Evolutionary conservation across 2,888 invertebrate species (phyloP), one percentile per base, ranked within the genome.

Genomic region (Notodonta dromedarius): DNA sequence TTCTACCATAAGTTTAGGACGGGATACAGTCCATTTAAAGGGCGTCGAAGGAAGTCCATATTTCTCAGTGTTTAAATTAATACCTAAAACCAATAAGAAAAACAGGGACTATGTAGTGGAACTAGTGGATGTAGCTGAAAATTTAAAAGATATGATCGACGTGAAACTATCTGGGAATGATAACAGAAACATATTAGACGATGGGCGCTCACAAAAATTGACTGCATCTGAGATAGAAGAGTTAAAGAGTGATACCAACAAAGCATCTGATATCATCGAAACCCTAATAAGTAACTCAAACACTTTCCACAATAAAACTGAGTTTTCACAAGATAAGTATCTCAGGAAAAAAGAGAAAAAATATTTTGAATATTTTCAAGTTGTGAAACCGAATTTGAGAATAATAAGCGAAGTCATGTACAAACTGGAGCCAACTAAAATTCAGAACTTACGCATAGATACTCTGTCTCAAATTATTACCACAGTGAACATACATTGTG

Each of bases 281-380:
- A 96, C 97, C 60, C 94, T 99, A 13, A 97, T 99, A 57, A 97
- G 96, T 66, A 98, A 98, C 84, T 99, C 98, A 14, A 96, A 96
- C 71, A 98, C 98, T 0, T 99, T 99, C 86, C 95, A 95, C 48
- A 94, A 95, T 61, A 99, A 99, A 94, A 99, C 98, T 0, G 98
- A 97, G 79, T 99, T 96, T 86, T 97, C 97, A 0, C 97, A 99
- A 86, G 97, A 98, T 75, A 99, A 99, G 86, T 99, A 99, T 86
- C 94, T 99, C 53, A 97, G 96, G 77, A 99, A 99, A 85, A 99
- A 99, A 86, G 97, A 98, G 78, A 97, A 96, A 76, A 99, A 99
- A 89, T 99, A 98, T 89, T 97, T 96, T 82, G 97, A 97, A 79
- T 97, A 96, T 80, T 91, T 98, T 14, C 96, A 96, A 71, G 94